Base-by-base conservation (phyloP, 2,888 invertebrate genomes). In the Lochmaea capreae region DNA sequence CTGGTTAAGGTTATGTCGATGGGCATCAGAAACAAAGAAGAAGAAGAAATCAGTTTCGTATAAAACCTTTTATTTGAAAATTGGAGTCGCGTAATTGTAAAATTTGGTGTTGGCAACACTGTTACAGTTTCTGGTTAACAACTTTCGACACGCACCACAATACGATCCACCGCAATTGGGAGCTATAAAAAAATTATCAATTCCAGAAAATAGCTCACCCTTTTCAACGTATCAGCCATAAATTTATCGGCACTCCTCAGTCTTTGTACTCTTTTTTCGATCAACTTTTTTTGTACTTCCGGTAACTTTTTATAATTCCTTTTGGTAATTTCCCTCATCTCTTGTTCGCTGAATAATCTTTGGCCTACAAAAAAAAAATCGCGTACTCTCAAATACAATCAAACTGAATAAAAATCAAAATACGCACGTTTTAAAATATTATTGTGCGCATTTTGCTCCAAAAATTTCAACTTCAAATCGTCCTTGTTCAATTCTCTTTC, bases 151-250 rank as follows among this genome's bases (percentile, higher is more conserved):
- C 33, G 33, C 33, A 33, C 33, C 33, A 33, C 33, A 33, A 33
- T 33, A 33, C 33, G 5, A 33, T 33, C 33, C 33, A 33, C 6
- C 33, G 33, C 33, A 5, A 33, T 4, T 2, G 2, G 26, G n/a
- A n/a, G n/a, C n/a, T n/a, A n/a, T n/a, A 22, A 22, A 22, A 22
- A 22, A 22, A 22, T 59, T 58, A 26, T 33, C 54, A 54, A 66
- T 49, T 42, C 10, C 42, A 61, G 16, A 61, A 22, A 22, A 26
- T 18, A 33, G 61, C 52, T 72, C 75, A 94, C 94, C 89, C 90
- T 92, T 84, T 93, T 93, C 86, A 95, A 95, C 73, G 94, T 89
- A 84, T 92, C 91, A 1, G 92, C 92, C 90, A 95, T 91, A 42
- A 95, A 85, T 79, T 93, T 90, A 87, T 95, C 95, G 10, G 93